A percentile compares a stretch with the other conserved stretches of the same genome.
These are phyloP conservation scores for Alloscopus bannaensis DNA, from an alignment of 2,888 invertebrate species.

Conservation along the genomic window DNA sequence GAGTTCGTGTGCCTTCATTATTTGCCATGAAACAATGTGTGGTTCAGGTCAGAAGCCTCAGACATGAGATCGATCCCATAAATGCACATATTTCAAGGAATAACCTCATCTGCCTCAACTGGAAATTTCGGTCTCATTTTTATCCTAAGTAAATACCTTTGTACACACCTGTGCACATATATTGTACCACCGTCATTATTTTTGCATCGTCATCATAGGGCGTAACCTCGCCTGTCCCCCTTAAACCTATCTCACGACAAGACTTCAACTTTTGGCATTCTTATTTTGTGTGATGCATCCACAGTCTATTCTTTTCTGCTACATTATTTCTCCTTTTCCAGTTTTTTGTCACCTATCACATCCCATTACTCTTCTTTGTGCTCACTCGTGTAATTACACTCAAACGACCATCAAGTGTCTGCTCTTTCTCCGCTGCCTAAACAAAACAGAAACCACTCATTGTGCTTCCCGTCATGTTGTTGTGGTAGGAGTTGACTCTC, in stretches of 20 bases:
- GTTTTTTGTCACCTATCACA: neutral
- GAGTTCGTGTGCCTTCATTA: too few species aligned
- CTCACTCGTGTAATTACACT: neutral
- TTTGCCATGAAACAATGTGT: too few species aligned
- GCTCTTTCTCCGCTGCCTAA: neutral
- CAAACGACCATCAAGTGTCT: neutral
- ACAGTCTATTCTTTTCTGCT: neutral
- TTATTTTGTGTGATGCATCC: neutral
- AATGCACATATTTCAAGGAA: too few species aligned
- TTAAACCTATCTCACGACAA: constrained; percentile 38
- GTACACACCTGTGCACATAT: too few species aligned
- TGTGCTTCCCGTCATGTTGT: neutral
- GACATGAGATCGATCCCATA: too few species aligned
- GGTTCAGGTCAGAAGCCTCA: too few species aligned
- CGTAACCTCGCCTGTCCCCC: constrained; percentile 38
- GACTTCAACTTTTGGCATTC: constrained; percentile 21
- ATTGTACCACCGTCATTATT: too few species aligned
- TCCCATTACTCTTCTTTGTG: constrained; percentile 1
- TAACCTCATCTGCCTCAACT: too few species aligned
- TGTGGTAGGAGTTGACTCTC: neutral
- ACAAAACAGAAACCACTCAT: neutral
- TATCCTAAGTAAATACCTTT: too few species aligned
- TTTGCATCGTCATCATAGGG: constrained; percentile 26
- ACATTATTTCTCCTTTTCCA: neutral
- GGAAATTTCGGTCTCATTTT: too few species aligned